A percentile compares a stretch with the other conserved stretches of the same genome.
Conservation (phyloP, 2,888 invertebrate genomes). For the Therioaphis trifolii region DNA sequence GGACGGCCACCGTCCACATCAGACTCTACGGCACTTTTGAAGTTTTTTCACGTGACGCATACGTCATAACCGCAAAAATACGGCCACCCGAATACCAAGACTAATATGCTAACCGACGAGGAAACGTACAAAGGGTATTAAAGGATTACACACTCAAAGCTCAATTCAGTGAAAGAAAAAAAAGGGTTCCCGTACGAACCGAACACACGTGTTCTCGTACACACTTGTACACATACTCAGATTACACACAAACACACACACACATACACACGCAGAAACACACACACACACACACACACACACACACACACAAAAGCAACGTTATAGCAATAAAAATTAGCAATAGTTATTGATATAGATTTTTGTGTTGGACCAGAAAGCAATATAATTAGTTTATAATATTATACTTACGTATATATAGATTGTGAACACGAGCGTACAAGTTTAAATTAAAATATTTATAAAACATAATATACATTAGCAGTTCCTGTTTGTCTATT, state of each 20-base stretch:
- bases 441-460: background rate
- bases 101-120: background rate
- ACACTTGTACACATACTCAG: too few relatives aligned
- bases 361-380: background rate
- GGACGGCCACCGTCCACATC: background rate
- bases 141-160: background rate
- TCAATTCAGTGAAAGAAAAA: background rate
- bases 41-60: background rate
- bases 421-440: background rate
- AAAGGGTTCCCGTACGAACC: background rate
- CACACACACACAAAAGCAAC: background rate
- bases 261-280: background rate
- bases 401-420: too few relatives aligned
- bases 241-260: background rate
- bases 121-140: background rate
- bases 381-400: background rate
- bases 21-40: background rate
- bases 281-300: background rate
- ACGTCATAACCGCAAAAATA: background rate
- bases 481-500: background rate
- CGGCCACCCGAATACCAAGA: background rate
- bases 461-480: too few relatives aligned
- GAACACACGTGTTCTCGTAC: too few relatives aligned
- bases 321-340: constrained; percentile 5
- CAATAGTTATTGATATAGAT: background rate